phyloP scores from a whole-genome alignment of 2,888 invertebrate genomes.

The Drosophila meridiana region DNA sequence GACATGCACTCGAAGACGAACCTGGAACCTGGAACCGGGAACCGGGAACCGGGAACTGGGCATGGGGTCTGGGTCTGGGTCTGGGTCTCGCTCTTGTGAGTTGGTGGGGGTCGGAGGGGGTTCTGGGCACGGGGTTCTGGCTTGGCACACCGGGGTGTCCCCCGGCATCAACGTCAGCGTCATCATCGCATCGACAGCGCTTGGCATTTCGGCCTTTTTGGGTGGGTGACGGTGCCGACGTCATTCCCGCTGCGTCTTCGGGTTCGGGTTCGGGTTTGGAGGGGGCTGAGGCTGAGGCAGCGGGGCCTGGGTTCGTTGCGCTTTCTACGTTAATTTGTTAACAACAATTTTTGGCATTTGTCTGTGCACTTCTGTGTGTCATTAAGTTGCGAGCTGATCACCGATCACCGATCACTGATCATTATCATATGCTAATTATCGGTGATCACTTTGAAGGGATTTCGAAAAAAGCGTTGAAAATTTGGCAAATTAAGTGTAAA shows the following conservation, averaged over 20 bases:
- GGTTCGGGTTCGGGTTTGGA: not conserved
- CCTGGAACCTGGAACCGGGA: constrained; percentile 38
- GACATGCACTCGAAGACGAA: constrained; percentile 71
- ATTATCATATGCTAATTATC: constrained; percentile 55
- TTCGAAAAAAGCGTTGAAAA: constrained; percentile 35
- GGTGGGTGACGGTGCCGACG: constrained; percentile 74
- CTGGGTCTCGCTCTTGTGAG: constrained; percentile 5
- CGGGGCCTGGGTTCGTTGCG: constrained; percentile 62
- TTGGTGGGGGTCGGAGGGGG: constrained; percentile 6
- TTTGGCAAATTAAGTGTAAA: constrained; percentile 57
- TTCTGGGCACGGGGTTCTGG: constrained; percentile 37
- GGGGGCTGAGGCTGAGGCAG: not conserved
- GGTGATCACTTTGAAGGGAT: constrained; percentile 25
- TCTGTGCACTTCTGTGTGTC: constrained; percentile 63
- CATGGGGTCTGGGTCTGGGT: constrained; percentile 43
- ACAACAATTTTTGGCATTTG: constrained; percentile 72
- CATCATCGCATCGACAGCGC: constrained; percentile 73
- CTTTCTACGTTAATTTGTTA: constrained; percentile 79
- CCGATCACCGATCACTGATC: constrained; percentile 26
- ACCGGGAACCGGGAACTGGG: constrained; percentile 31
- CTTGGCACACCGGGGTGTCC: constrained; percentile 72
- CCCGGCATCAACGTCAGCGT: constrained; percentile 71
- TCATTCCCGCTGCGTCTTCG: constrained; percentile 67
- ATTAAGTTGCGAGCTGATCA: constrained; percentile 7
- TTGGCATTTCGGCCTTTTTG: constrained; percentile 65